A percentile compares a stretch with the other conserved stretches of the same genome.
Evolutionary conservation across 2,797 vertebrate genomes (phyloP).

Genomic region (Chromis chromis): DNA sequence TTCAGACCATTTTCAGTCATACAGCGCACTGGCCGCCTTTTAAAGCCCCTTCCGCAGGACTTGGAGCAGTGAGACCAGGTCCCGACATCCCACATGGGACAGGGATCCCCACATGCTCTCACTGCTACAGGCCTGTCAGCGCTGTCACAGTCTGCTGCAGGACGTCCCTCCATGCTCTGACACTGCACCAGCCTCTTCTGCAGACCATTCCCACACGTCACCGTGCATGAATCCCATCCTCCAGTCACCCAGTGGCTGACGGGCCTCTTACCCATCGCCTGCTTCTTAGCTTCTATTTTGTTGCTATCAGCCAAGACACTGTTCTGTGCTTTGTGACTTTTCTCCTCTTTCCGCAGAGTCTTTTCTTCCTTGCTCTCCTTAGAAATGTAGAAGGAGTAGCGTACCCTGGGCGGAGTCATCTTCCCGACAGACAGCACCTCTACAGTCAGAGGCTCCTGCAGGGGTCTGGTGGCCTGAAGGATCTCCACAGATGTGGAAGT

Average conservation of each 20-base stretch:
- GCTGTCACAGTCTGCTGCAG: conserved; percentile 82
- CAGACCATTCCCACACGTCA: conserved; percentile 89
- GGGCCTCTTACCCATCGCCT: conserved; percentile 69
- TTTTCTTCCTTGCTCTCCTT: conserved; percentile 90
- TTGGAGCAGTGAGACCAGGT: conserved; percentile 94
- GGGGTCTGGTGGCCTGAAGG: conserved; percentile 90
- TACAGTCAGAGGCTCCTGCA: conserved; percentile 91
- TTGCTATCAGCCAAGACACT: conserved; percentile 84
- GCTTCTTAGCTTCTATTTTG: conserved; percentile 65
- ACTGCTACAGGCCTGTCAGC: conserved; percentile 83
- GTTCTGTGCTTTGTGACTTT: conserved; percentile 82
- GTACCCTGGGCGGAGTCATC: conserved; percentile 96
- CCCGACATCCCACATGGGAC: conserved; percentile 90
- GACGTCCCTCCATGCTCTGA: conserved; percentile 83
- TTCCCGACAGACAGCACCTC: conserved; percentile 96
- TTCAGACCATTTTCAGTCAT: conserved; percentile 73
- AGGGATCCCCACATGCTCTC: conserved; percentile 91
- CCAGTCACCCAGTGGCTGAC: conserved; percentile 87
- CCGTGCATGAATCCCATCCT: conserved; percentile 91
- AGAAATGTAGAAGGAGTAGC: conserved; percentile 93
- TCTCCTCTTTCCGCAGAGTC: conserved; percentile 83
- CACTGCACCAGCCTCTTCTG: conserved; percentile 92
- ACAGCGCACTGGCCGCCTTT: conserved; percentile 89
- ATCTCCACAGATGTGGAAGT: conserved; percentile 91
- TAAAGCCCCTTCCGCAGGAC: conserved; percentile 94